phyloP scores from a whole-genome alignment of 2,888 invertebrate genomes.

The Calameuta pallipes region DNA sequence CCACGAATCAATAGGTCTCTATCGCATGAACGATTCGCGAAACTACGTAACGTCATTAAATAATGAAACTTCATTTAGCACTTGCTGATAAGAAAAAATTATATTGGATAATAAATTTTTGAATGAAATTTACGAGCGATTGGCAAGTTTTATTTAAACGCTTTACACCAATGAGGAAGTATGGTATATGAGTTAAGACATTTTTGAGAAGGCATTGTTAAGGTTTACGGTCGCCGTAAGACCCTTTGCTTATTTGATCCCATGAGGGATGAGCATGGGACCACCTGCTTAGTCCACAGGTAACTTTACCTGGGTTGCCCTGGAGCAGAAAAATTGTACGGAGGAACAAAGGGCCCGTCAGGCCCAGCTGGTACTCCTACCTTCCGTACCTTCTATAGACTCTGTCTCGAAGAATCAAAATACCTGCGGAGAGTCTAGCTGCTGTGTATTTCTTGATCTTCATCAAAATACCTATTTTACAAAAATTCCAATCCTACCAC shows the following conservation, averaged over 20 bases:
- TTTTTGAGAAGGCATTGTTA: background rate
- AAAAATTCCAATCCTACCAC: background rate
- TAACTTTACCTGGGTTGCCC: slow-evolving; percentile 23
- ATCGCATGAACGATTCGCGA: background rate
- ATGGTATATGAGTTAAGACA: background rate
- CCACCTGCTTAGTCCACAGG: slow-evolving; percentile 25
- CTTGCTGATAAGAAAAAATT: background rate
- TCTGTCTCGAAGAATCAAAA: background rate
- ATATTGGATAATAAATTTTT: background rate
- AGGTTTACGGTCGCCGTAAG: background rate
- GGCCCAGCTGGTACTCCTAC: slow-evolving; percentile 18
- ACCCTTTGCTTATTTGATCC: background rate
- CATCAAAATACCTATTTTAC: background rate
- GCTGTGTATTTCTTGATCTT: background rate
- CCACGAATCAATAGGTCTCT: background rate
- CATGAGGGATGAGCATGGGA: slow-evolving; percentile 2
- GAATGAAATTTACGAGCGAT: background rate
- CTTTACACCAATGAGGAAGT: background rate
- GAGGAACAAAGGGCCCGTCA: slow-evolving; percentile 21
- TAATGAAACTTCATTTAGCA: background rate
- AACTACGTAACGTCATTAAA: background rate
- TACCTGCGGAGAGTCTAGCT: background rate
- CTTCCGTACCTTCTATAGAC: background rate
- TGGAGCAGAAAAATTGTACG: slow-evolving; percentile 10
- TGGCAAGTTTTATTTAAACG: background rate